A percentile compares a stretch with the other conserved stretches of the same genome.
These are phyloP conservation scores for Chionodraco myersi DNA, from an alignment of 2,113 vertebrate genomes.

Conservation along the genomic window DNA sequence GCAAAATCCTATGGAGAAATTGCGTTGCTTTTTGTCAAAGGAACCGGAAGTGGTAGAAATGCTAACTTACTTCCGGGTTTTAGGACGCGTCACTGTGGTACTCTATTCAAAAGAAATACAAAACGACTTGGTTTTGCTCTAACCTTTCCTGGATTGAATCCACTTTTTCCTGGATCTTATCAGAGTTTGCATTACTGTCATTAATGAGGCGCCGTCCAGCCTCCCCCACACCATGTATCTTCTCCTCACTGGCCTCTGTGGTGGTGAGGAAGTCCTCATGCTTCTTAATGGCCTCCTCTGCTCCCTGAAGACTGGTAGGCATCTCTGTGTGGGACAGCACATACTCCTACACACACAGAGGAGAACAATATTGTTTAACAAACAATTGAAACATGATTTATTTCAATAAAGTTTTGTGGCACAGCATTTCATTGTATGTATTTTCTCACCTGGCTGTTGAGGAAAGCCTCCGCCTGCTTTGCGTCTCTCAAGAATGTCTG, in stretches of 20 bases:
- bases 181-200: constrained; percentile 86
- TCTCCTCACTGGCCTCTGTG: constrained; percentile 94
- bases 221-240: constrained; percentile 89
- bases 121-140: neutral
- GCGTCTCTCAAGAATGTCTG: constrained; percentile 93
- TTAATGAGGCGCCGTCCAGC: constrained; percentile 89
- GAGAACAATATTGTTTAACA: constrained; percentile 17
- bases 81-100: no score
- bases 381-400: neutral
- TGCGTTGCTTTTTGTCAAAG: no score
- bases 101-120: neutral
- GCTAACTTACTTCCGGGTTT: no score
- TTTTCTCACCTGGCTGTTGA: constrained; percentile 91
- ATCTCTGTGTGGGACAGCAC: constrained; percentile 93
- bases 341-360: constrained; percentile 86
- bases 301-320: constrained; percentile 90
- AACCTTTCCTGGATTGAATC: constrained; percentile 93
- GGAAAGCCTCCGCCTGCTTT: constrained; percentile 92
- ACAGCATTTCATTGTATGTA: neutral
- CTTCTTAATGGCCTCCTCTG: constrained; percentile 92
- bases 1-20: no score
- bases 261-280: constrained; percentile 94
- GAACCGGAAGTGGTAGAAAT: no score
- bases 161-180: constrained; percentile 93
- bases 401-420: neutral